Evolutionary conservation across 2,113 vertebrate genomes (phyloP).

Genomic region (Ctenodactylus gundi): DNA sequence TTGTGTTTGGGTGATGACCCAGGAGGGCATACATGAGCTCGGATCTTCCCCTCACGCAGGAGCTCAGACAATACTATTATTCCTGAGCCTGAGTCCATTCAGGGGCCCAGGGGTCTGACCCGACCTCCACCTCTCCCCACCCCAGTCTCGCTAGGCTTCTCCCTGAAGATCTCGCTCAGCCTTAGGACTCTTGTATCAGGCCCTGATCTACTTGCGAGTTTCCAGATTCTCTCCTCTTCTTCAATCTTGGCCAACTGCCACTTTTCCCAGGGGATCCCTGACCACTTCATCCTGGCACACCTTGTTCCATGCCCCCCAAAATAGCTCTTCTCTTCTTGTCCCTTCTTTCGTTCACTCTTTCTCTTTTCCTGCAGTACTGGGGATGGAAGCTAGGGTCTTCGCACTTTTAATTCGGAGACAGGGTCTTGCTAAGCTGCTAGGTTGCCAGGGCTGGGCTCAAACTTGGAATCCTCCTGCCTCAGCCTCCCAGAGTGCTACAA

Average conservation of each 20-base stretch:
- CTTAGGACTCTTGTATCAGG: background rate
- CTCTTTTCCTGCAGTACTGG: too few species aligned
- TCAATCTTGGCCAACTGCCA: background rate
- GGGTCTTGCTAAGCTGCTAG: background rate
- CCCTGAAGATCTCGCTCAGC: too few species aligned
- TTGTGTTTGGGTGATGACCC: too few species aligned
- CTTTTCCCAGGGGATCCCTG: background rate
- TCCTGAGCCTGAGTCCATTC: too few species aligned
- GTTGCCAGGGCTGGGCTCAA: background rate
- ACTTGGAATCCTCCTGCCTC: background rate
- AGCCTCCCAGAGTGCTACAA: background rate
- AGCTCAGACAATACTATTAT: too few species aligned
- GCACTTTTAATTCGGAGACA: background rate
- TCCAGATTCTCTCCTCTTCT: background rate
- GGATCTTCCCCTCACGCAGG: too few species aligned
- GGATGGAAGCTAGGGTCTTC: background rate
- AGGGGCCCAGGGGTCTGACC: too few species aligned
- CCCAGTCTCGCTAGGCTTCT: too few species aligned
- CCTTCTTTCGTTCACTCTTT: background rate
- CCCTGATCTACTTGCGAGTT: too few species aligned
- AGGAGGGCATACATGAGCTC: too few species aligned
- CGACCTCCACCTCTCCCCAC: too few species aligned
- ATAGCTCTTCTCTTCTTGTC: background rate
- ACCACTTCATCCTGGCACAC: fast-evolving
- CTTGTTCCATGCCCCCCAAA: background rate